These are phyloP conservation scores for Tachina grossa DNA, from an alignment of 2,888 invertebrate species.

Conservation along the genomic window DNA sequence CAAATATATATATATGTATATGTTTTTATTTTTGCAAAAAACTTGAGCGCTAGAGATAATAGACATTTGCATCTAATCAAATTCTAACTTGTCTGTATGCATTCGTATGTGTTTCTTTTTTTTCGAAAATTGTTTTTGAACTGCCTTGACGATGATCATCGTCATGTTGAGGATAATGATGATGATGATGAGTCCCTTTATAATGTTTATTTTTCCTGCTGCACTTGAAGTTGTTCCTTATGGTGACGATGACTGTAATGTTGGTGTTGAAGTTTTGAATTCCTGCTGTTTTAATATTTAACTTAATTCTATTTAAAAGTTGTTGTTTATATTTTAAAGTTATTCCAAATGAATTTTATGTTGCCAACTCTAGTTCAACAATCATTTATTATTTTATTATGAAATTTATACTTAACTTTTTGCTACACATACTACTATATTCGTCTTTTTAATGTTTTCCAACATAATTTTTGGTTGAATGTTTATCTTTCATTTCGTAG, in stretches of 20 bases:
- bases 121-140: background rate
- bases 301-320: slow-evolving; percentile 40
- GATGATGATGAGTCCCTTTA: slow-evolving; percentile 2
- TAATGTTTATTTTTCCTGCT: background rate
- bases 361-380: slow-evolving; percentile 42
- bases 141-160: background rate
- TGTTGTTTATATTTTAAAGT: slow-evolving; percentile 25
- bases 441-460: background rate
- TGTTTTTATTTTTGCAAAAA: background rate
- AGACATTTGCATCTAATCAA: slow-evolving; percentile 6
- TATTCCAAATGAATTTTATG: slow-evolving; percentile 41
- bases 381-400: slow-evolving; percentile 25
- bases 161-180: background rate
- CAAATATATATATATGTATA: no score
- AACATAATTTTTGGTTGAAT: no score
- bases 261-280: slow-evolving; percentile 37
- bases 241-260: background rate
- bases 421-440: background rate
- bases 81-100: slow-evolving; percentile 6
- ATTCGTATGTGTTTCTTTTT: slow-evolving; percentile 1
- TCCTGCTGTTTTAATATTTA: slow-evolving; percentile 49
- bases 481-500: no score
- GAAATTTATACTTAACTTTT: slow-evolving; percentile 33
- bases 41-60: background rate
- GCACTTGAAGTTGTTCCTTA: background rate